Percentiles rank a stretch among this genome's conserved stretches.
Evolutionary conservation across 2,888 invertebrate species (phyloP).

Genomic region (Minunthozetes semirufus): DNA sequence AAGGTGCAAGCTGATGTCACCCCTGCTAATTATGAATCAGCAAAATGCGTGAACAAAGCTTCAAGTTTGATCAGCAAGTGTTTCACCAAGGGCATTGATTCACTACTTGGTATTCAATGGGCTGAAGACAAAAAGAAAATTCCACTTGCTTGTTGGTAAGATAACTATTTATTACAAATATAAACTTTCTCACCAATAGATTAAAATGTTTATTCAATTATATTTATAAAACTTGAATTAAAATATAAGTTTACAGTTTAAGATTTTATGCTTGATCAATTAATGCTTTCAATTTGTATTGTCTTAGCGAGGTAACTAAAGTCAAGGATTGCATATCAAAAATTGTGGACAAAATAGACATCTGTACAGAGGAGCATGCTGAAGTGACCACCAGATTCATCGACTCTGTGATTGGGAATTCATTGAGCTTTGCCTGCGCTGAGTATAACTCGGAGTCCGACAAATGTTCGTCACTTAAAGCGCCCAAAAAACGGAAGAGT

Average conservation of each 20-base stretch:
- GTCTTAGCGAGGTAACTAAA: background rate
- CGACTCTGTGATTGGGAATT: background rate
- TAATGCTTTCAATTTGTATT: no score
- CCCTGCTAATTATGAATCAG: background rate
- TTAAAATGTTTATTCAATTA: no score
- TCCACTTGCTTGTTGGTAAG: conserved; percentile 20
- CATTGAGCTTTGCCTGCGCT: conserved; percentile 10
- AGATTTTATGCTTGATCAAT: no score
- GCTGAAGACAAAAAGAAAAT: background rate
- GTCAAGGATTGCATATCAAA: background rate
- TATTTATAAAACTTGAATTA: no score
- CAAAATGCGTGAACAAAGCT: conserved; percentile 14
- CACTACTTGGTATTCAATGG: background rate
- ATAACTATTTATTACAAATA: no score
- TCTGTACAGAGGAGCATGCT: conserved; percentile 5
- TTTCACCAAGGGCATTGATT: conserved; percentile 11
- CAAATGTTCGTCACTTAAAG: background rate
- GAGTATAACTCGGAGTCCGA: background rate
- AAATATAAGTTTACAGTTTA: no score
- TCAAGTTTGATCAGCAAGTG: background rate
- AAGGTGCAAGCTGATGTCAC: background rate
- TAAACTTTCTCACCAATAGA: no score
- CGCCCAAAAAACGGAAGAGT: conserved; percentile 6
- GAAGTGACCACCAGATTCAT: background rate
- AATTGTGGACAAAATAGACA: conserved; percentile 3